Conservation (phyloP, 2,113 vertebrate genomes). For the Gobius niger region DNA sequence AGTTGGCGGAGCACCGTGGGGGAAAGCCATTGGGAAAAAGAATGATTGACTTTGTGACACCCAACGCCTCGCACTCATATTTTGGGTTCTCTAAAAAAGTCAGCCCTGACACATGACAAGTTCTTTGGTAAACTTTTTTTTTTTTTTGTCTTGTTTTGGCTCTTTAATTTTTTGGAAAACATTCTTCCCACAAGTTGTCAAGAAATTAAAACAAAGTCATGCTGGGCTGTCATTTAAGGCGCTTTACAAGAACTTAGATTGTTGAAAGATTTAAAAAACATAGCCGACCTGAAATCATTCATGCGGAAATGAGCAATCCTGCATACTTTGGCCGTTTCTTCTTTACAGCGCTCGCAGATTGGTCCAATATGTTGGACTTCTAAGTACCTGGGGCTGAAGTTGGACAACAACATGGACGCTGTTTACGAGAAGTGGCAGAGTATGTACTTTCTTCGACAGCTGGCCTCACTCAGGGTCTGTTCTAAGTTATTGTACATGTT, state of each 20-base stretch:
- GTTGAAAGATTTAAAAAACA: no score
- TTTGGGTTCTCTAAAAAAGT: neutral
- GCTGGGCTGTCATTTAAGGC: neutral
- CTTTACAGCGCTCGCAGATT: no score
- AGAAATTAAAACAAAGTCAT: neutral
- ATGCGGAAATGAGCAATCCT: no score
- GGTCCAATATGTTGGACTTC: no score
- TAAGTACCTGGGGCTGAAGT: no score
- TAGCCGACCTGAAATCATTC: no score
- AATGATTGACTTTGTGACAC: slow-evolving; percentile 52
- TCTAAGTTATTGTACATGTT: no score
- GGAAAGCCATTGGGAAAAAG: slow-evolving; percentile 41
- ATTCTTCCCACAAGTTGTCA: slow-evolving; percentile 1
- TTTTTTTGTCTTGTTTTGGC: neutral
- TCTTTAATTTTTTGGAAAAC: neutral
- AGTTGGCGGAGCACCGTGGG: slow-evolving; percentile 41
- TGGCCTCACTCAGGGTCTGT: no score
- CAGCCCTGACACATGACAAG: slow-evolving; percentile 6
- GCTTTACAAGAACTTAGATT: neutral
- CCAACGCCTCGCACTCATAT: neutral
- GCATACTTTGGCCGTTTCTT: no score
- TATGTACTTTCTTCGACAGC: no score
- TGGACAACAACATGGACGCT: no score
- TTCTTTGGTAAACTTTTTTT: neutral
- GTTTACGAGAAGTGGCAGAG: no score